phyloP scores from a whole-genome alignment of 2,888 invertebrate genomes.

The Aphrophora alni region DNA sequence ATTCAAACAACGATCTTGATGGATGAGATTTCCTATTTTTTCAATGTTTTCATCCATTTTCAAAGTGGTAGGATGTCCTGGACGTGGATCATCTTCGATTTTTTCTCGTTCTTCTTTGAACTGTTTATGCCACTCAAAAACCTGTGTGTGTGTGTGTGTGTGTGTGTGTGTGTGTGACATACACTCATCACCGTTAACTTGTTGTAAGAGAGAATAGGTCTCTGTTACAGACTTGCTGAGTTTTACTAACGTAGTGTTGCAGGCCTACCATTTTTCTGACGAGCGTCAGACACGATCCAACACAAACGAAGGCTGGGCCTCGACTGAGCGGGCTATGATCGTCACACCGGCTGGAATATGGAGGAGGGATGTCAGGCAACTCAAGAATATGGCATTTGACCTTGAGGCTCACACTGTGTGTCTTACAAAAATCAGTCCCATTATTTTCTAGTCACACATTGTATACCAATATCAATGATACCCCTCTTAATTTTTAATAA shows the following conservation, averaged over 20 bases:
- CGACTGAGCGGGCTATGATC: background rate
- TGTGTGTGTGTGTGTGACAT: constrained; percentile 20
- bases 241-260: constrained; percentile 39
- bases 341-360: background rate
- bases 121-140: constrained; percentile 7
- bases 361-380: background rate
- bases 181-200: constrained; percentile 41
- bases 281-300: background rate
- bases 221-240: constrained; percentile 39
- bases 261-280: constrained; percentile 17
- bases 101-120: constrained; percentile 7
- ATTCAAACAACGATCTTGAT: background rate
- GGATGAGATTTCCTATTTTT: background rate
- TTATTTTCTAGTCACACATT: too few relatives aligned
- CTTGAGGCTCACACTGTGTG: constrained; percentile 59
- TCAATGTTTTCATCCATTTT: constrained; percentile 16
- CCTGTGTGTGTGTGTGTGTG: constrained; percentile 6
- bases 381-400: background rate
- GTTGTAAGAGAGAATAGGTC: constrained; percentile 37
- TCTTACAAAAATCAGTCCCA: constrained; percentile 42
- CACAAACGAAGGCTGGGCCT: background rate
- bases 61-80: constrained; percentile 7
- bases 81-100: background rate
- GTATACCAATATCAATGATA: too few relatives aligned
- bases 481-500: too few relatives aligned